Evolutionary conservation across 2,113 vertebrate genomes (phyloP).

Genomic region (Zosterops japonicus): DNA sequence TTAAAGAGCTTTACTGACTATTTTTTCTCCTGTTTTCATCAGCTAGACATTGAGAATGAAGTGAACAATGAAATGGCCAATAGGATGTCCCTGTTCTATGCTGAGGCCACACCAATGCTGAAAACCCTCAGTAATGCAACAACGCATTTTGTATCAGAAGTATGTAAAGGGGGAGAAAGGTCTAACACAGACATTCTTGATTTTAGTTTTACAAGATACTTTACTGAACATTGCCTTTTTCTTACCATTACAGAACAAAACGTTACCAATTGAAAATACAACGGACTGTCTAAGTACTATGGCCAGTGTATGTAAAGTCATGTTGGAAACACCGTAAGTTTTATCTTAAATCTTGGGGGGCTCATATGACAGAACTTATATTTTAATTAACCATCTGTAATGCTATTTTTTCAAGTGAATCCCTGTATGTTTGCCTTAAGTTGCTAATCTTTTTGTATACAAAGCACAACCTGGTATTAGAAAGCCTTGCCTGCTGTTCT

Average conservation of each 20-base stretch:
- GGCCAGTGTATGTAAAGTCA: constrained; percentile 98
- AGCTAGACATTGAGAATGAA: constrained; percentile 97
- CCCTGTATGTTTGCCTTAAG: neutral
- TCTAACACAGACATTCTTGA: neutral
- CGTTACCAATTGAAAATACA: constrained; percentile 95
- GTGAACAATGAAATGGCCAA: constrained; percentile 99
- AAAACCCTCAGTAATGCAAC: constrained; percentile 97
- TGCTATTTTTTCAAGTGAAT: neutral
- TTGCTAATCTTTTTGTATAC: neutral
- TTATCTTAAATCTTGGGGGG: neutral
- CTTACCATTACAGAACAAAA: constrained; percentile 87
- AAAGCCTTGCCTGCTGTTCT: neutral
- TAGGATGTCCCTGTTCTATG: constrained; percentile 98
- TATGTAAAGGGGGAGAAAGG: constrained; percentile 55
- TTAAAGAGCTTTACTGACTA: neutral
- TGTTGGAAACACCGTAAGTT: constrained; percentile 98
- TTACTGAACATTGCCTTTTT: neutral
- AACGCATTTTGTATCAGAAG: constrained; percentile 95
- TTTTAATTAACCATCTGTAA: neutral
- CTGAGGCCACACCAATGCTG: constrained; percentile 97
- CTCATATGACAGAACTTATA: neutral
- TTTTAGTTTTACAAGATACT: neutral
- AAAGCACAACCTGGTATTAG: neutral
- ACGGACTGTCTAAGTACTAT: constrained; percentile 98
- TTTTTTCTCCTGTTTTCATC: constrained; percentile 45